phyloP scores from a whole-genome alignment of 2,888 invertebrate species.

The Eumacrocentrus americanus region DNA sequence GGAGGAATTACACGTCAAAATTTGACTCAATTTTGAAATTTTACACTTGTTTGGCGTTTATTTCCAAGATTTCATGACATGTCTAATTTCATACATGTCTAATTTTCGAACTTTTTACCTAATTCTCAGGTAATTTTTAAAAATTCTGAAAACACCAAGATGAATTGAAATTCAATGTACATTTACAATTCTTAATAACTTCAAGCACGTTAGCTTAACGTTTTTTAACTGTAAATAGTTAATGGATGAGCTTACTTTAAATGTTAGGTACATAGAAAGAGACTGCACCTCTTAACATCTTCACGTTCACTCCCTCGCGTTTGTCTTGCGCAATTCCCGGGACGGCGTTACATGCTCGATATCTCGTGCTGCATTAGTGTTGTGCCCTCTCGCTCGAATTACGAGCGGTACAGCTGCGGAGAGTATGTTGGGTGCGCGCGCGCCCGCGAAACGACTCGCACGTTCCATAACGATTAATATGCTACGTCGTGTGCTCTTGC shows the following conservation, averaged over 20 bases:
- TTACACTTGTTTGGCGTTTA: no score
- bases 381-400: constrained; percentile 29
- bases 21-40: no score
- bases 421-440: constrained; percentile 20
- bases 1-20: no score
- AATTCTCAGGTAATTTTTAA: no score
- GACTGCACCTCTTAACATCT: constrained; percentile 12
- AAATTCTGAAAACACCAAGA: no score
- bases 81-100: no score
- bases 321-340: constrained; percentile 31
- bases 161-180: no score
- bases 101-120: no score
- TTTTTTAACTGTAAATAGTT: no score
- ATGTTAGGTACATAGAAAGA: not conserved
- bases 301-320: constrained; percentile 16
- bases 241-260: not conserved
- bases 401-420: constrained; percentile 15
- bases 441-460: constrained; percentile 41
- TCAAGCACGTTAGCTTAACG: no score
- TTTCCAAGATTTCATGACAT: no score
- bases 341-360: constrained; percentile 31
- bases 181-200: no score
- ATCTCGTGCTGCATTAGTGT: constrained; percentile 33
- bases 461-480: constrained; percentile 46
- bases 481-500: not conserved